A percentile compares a stretch with the other conserved stretches of the same genome.
These are phyloP conservation scores for Athalia rosae DNA, from an alignment of 2,888 invertebrate genomes.

Conservation along the genomic window DNA sequence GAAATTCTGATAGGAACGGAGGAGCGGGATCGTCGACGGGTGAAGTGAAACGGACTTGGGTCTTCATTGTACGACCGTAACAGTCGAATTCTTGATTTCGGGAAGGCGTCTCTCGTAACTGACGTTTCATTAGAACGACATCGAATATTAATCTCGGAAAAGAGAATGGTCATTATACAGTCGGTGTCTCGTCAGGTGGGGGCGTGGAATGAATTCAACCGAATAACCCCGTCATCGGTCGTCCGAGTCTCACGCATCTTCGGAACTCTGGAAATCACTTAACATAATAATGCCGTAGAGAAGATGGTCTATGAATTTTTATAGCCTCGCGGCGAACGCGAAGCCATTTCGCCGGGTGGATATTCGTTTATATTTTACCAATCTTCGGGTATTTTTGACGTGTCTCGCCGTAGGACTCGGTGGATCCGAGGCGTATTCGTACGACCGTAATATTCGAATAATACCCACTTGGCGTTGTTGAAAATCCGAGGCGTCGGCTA, in stretches of 20 bases:
- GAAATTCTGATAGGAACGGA: too few species aligned
- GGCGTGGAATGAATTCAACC: slow-evolving; percentile 30
- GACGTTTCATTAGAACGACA: not conserved
- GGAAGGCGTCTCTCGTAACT: slow-evolving; percentile 11
- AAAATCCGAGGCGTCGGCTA: slow-evolving; percentile 47
- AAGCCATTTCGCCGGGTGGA: too few species aligned
- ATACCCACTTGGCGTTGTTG: slow-evolving; percentile 7
- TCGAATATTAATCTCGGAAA: not conserved
- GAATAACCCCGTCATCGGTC: slow-evolving; percentile 2
- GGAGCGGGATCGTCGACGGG: too few species aligned
- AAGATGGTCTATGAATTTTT: slow-evolving; percentile 23
- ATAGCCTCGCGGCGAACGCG: not conserved
- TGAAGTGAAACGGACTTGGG: too few species aligned
- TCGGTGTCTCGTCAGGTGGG: slow-evolving; percentile 2
- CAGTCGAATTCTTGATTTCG: not conserved
- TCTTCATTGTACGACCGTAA: not conserved
- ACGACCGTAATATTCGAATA: too few species aligned
- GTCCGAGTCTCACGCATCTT: slow-evolving; percentile 22
- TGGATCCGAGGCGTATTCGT: too few species aligned
- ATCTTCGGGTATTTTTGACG: too few species aligned
- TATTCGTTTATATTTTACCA: too few species aligned
- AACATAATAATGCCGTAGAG: slow-evolving; percentile 19
- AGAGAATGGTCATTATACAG: not conserved
- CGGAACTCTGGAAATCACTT: slow-evolving; percentile 30
- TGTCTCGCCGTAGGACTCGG: too few species aligned